A percentile compares a stretch with the other conserved stretches of the same genome.
Evolutionary conservation across 2,113 vertebrate genomes (phyloP).

Genomic region (Tychaedon coryphoeus): DNA sequence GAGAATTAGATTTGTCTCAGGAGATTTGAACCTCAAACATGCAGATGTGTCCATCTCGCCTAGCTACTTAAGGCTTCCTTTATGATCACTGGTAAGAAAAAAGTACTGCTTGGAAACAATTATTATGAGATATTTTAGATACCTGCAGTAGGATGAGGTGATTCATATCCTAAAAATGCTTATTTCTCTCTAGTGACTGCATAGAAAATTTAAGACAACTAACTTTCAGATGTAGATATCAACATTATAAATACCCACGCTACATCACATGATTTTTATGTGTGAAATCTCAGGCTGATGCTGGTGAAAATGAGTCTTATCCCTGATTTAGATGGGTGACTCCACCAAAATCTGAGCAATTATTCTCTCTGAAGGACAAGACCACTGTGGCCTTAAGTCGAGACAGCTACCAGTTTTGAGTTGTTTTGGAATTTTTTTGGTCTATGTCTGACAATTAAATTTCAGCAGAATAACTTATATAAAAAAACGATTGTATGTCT

Average conservation of each 20-base stretch:
- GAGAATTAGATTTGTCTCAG: background rate
- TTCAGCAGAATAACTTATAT: background rate
- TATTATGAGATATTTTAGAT: background rate
- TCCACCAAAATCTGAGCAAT: background rate
- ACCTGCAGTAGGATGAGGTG: background rate
- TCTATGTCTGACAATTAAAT: background rate
- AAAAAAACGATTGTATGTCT: background rate
- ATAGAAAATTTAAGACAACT: background rate
- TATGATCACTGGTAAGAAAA: background rate
- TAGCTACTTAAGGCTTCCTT: background rate
- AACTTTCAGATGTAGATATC: background rate
- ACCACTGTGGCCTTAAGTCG: background rate
- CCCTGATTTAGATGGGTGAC: background rate
- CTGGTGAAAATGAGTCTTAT: background rate
- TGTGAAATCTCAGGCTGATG: background rate
- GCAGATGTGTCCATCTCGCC: background rate
- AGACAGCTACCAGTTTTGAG: background rate
- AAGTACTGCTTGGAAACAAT: background rate
- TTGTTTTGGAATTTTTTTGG: fast-evolving
- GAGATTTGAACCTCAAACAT: background rate
- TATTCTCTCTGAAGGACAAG: background rate
- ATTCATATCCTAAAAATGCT: background rate
- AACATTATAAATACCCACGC: background rate
- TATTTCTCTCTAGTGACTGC: background rate
- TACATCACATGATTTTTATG: background rate